Conservation (phyloP, 2,113 vertebrate genomes). For the Odocoileus virginianus region DNA sequence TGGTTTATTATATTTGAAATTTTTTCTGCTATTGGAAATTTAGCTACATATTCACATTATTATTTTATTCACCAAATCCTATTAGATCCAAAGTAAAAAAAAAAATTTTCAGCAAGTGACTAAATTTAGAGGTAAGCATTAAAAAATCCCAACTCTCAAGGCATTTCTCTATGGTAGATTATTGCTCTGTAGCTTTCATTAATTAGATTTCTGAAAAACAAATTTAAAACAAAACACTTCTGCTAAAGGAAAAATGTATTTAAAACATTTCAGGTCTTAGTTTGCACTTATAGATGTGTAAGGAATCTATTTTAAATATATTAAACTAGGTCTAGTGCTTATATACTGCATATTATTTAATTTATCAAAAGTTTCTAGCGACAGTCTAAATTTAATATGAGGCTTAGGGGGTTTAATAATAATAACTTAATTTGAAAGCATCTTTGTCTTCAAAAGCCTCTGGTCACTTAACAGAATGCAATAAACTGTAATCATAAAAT, state of each 20-base stretch:
- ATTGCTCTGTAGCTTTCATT: slow-evolving; percentile 42
- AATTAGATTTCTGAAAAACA: slow-evolving; percentile 42
- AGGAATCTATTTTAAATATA: slow-evolving; percentile 57
- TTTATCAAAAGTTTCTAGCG: slow-evolving; percentile 65
- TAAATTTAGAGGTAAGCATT: slow-evolving; percentile 38
- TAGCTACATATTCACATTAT: slow-evolving; percentile 18
- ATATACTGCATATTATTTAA: slow-evolving; percentile 58
- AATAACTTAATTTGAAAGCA: slow-evolving; percentile 61
- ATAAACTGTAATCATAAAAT: slow-evolving; percentile 64
- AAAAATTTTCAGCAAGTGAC: slow-evolving; percentile 35
- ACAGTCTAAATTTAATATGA: slow-evolving; percentile 49
- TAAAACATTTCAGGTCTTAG: not conserved
- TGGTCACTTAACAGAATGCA: slow-evolving; percentile 54
- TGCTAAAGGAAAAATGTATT: slow-evolving; percentile 22
- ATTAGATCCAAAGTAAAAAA: slow-evolving; percentile 35
- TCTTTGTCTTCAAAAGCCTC: slow-evolving; percentile 52
- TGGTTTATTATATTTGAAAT: slow-evolving; percentile 42
- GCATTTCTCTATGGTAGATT: slow-evolving; percentile 39
- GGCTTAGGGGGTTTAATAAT: slow-evolving; percentile 64
- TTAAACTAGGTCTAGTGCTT: slow-evolving; percentile 34
- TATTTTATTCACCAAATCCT: slow-evolving; percentile 35
- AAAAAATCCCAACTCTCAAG: not conserved
- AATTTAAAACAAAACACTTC: slow-evolving; percentile 44
- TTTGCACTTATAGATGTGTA: slow-evolving; percentile 2
- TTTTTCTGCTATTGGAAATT: slow-evolving; percentile 38